Evolutionary conservation across 2,113 vertebrate species (phyloP), one percentile per base, ranked within the genome.

Genomic region (Callopanchax toddi): DNA sequence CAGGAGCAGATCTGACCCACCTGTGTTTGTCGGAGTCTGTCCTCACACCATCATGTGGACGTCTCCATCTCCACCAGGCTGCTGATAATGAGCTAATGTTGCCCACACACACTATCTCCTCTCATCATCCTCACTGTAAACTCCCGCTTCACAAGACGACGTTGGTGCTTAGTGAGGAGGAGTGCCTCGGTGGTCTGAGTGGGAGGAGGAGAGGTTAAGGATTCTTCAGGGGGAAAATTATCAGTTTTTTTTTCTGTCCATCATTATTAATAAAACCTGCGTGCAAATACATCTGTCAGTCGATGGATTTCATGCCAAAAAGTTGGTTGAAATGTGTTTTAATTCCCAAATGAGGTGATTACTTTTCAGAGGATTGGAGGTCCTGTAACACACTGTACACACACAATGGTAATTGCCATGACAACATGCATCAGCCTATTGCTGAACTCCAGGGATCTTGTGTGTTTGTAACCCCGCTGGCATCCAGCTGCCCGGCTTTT

Each of bases 141-240:
- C 45, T 50, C 50, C 43, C 10, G 45, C 44, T 82, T 71, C 76
- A 71, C 75, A 71, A 43, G 20, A 34, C 45, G 11, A 58, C 56
- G 52, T 37, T 26, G 45, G 59, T 48, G 6, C 15, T 59, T 57
- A 23, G 69, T 51, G 26, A 61, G 72, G 76, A 66, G 56, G 70
- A 39, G 69, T 50, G 56, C 71, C 75, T 64, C 49, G 56, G 65
- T 70, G 71, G 60, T 86, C 34, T 84, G 88, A 55, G 88, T 87
- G 84, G 87, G 91, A 83, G 83, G 82, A 81, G 74, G 43, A 70
- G 76, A 86, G 85, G 91, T 87, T 71, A 78, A 75, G 73, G 82
- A 84, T 75, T 66, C 78, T 84, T 81, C 71, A 60, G 62, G 79
- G 71, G 25, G 60, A 39, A 49, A 44, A 45, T 45, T 6, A n/a